Conservation (phyloP, 2,888 invertebrate species). For the Heliconius sara region DNA sequence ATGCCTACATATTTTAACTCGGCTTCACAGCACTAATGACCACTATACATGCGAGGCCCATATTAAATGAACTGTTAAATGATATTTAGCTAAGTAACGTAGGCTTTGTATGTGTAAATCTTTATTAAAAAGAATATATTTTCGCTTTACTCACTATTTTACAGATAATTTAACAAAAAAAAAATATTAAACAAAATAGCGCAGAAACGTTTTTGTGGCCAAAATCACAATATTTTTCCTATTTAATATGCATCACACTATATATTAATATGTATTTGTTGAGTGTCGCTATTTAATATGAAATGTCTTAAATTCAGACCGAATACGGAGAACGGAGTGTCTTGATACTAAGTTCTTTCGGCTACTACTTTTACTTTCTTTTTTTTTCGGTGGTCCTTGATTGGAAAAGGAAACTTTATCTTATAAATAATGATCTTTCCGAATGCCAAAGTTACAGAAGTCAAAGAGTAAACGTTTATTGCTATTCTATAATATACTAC, state of each 20-base stretch:
- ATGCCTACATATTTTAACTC: slow-evolving; percentile 34
- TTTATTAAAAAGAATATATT: too few relatives aligned
- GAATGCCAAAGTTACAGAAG: not conserved
- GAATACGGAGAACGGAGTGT: too few relatives aligned
- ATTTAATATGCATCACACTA: too few relatives aligned
- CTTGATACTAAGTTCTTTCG: too few relatives aligned
- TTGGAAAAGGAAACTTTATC: not conserved
- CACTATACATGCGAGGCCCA: slow-evolving; percentile 32
- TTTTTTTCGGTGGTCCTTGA: not conserved
- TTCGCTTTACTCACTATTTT: too few relatives aligned
- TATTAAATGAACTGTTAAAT: slow-evolving; percentile 34
- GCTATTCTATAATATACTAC: slow-evolving; percentile 21
- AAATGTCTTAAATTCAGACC: too few relatives aligned
- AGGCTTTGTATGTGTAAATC: not conserved
- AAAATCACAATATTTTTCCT: too few relatives aligned
- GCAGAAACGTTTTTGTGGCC: too few relatives aligned
- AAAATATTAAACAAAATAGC: too few relatives aligned
- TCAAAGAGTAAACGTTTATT: slow-evolving; percentile 9
- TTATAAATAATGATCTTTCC: not conserved
- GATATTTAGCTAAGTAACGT: slow-evolving; percentile 6
- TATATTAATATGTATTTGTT: too few relatives aligned
- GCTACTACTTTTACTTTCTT: not conserved
- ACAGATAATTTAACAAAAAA: too few relatives aligned
- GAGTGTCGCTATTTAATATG: too few relatives aligned
- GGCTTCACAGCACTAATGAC: slow-evolving; percentile 34